These are phyloP conservation scores for Urophycis tenuis DNA, from an alignment of 2,797 vertebrate species.

Conservation along the genomic window DNA sequence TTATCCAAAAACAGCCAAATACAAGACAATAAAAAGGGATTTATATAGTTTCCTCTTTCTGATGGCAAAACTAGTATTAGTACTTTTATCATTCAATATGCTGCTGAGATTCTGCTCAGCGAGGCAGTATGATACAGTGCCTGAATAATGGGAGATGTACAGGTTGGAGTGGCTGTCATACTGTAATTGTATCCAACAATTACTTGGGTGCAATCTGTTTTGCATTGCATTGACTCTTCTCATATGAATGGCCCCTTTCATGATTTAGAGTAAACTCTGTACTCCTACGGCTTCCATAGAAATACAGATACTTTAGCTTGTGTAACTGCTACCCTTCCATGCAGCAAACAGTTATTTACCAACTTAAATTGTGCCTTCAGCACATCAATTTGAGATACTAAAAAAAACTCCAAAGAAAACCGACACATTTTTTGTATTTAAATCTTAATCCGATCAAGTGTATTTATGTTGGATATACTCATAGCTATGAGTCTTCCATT, in stretches of 20 bases:
- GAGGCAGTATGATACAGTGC: constrained; percentile 18
- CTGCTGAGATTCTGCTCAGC: constrained; percentile 29
- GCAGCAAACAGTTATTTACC: constrained; percentile 23
- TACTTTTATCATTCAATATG: constrained; percentile 8
- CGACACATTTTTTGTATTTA: constrained; percentile 1
- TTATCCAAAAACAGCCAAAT: neutral
- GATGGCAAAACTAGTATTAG: neutral
- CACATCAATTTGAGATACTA: constrained; percentile 3
- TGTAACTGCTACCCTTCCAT: constrained; percentile 25
- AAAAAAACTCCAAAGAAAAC: constrained; percentile 19
- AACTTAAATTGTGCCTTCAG: constrained; percentile 49
- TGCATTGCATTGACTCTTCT: constrained; percentile 18
- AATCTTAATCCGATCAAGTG: neutral
- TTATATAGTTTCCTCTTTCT: constrained; percentile 12
- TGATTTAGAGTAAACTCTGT: neutral
- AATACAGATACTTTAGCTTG: neutral
- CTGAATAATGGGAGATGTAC: constrained; percentile 10
- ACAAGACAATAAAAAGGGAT: constrained; percentile 13
- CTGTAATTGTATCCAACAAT: neutral
- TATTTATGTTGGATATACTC: neutral
- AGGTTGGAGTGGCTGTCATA: constrained; percentile 14
- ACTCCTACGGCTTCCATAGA: neutral
- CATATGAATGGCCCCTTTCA: neutral
- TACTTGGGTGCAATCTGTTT: constrained; percentile 9
- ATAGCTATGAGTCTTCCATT: neutral